Base-by-base conservation (phyloP, 2,113 vertebrate species). In the Glaucomys volans region DNA sequence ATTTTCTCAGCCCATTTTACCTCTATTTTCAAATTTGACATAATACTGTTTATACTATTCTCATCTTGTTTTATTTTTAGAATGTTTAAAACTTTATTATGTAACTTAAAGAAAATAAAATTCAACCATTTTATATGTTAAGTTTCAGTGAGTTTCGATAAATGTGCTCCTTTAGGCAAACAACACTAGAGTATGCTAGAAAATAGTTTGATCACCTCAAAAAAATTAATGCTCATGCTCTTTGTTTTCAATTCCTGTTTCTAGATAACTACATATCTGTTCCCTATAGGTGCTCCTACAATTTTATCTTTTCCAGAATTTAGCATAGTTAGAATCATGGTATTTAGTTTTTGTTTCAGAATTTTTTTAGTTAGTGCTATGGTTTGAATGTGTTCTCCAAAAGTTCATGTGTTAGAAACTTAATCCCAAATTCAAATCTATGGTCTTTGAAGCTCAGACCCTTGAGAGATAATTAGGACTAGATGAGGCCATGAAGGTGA, bases 1-100 rank as follows among this genome's bases (percentile, higher is more conserved):
- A 59, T 42, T 94, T 96, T 69, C 72, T 79, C 11, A 35, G 57
- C 44, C 18, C 10, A 74, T 81, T 90, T 90, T 59, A 75, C 16
- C 35, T 37, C 32, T 4, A 71, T 89, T 71, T 95, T 89, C 40
- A 89, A 77, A 69, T 83, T 37, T 90, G 44, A 85, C n/a, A 71
- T 40, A 72, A 54, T 66, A 3, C 37, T 80, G 5, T 66, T 79
- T 67, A 35, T 17, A 67, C 80, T 79, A 47, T 24, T 67, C 2
- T 59, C 30, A 54, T 44, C 8, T 71, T 86, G 16, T 82, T 86
- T 83, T 83, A 92, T 81, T 83, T 77, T 67, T 69, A 75, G 13
- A 24, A 92, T 83, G 24, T 76, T 84, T 52, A 50, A 26, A 77
- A 22, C 3, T 93, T 59, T 83, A n/a, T 44, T 74, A 4, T 90